A percentile compares a stretch with the other conserved stretches of the same genome.
Evolutionary conservation across 2,888 invertebrate genomes (phyloP).

Genomic region (Malacosoma neustria): DNA sequence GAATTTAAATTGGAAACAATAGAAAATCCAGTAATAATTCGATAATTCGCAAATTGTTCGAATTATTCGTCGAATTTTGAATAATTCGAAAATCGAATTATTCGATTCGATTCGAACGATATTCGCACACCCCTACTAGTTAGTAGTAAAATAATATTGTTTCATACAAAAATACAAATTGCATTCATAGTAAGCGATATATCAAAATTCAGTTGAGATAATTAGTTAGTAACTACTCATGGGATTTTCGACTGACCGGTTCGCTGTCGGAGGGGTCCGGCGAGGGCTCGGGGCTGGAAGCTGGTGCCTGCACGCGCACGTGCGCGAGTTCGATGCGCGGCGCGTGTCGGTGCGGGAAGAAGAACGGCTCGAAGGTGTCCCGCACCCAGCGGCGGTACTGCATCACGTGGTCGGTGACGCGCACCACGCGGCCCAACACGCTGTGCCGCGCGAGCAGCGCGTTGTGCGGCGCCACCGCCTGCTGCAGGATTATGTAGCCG

Average conservation of each 20-base stretch:
- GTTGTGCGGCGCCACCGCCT: conserved; percentile 77
- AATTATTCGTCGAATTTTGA: no score
- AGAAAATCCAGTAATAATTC: no score
- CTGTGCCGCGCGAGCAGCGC: conserved; percentile 66
- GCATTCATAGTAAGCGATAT: no score
- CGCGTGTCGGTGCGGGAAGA: conserved; percentile 43
- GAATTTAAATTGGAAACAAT: no score
- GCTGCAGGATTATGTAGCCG: conserved; percentile 90
- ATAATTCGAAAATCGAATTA: no score
- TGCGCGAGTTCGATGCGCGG: conserved; percentile 10
- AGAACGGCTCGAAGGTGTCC: conserved; percentile 58
- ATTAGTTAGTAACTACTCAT: no score
- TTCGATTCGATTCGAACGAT: no score
- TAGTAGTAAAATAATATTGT: no score
- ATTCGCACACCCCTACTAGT: no score
- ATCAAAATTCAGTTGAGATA: no score
- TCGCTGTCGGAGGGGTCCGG: conserved; percentile 15
- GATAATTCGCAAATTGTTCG: no score
- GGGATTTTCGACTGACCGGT: neutral
- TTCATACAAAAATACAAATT: no score
- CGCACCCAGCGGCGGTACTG: conserved; percentile 73
- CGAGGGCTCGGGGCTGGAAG: conserved; percentile 9
- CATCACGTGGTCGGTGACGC: conserved; percentile 94
- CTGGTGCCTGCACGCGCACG: conserved; percentile 8
- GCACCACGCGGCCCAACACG: conserved; percentile 92